Conservation (phyloP, 2,113 vertebrate species). For the Psilopogon haemacephalus region DNA sequence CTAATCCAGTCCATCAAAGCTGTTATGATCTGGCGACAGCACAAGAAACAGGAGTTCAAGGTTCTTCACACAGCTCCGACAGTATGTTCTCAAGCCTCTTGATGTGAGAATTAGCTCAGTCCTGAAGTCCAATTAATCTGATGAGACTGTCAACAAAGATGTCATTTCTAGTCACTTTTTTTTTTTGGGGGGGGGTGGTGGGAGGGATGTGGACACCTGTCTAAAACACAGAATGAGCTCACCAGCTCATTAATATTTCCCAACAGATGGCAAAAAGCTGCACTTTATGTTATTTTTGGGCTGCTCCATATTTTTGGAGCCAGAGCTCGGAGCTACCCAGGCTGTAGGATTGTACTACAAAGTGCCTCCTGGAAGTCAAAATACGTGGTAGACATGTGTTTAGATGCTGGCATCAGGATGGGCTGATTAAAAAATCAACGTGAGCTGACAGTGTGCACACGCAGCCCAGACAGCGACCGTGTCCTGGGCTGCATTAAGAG, state of each 20-base stretch:
- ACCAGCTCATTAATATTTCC: slow-evolving; percentile 68
- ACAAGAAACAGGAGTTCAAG: slow-evolving; percentile 55
- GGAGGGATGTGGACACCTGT: slow-evolving; percentile 69
- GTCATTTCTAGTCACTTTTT: slow-evolving; percentile 63
- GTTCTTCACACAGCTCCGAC: slow-evolving; percentile 50
- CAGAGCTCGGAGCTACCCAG: neutral
- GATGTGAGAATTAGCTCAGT: slow-evolving; percentile 59
- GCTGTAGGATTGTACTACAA: neutral
- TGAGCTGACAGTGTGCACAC: no score
- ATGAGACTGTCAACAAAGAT: slow-evolving; percentile 63
- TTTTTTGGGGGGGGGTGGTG: neutral
- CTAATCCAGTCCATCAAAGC: slow-evolving; percentile 32
- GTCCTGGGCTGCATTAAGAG: no score
- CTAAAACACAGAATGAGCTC: slow-evolving; percentile 68
- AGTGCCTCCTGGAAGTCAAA: neutral
- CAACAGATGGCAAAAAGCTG: slow-evolving; percentile 74
- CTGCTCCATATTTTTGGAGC: slow-evolving; percentile 7
- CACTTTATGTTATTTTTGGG: slow-evolving; percentile 26
- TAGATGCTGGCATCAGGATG: neutral
- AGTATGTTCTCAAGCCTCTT: slow-evolving; percentile 48
- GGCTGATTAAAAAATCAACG: no score
- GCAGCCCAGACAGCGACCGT: no score
- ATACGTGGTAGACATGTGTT: neutral
- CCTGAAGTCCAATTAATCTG: slow-evolving; percentile 60
- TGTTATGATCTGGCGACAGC: neutral